These are phyloP conservation scores for Lithophane ornitopus DNA, from an alignment of 2,888 invertebrate genomes.

Conservation along the genomic window DNA sequence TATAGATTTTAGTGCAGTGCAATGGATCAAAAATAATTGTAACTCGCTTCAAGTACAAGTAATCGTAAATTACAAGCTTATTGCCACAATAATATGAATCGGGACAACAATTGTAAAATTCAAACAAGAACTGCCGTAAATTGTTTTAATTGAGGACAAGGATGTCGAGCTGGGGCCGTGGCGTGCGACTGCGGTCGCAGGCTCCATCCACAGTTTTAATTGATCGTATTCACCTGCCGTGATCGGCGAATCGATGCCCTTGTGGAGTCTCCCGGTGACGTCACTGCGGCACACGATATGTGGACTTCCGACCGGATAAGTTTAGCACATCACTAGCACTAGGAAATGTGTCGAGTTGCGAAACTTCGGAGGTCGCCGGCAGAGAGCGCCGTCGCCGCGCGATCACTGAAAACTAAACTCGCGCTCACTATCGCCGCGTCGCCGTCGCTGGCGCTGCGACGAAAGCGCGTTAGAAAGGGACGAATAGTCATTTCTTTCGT, in stretches of 20 bases:
- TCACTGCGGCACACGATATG: conserved; percentile 67
- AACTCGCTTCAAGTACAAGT: conserved; percentile 50
- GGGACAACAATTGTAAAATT: conserved; percentile 79
- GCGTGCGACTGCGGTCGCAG: conserved; percentile 70
- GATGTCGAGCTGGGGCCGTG: conserved; percentile 81
- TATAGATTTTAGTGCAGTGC: conserved; percentile 46
- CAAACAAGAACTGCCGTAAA: conserved; percentile 84
- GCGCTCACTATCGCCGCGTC: conserved; percentile 77
- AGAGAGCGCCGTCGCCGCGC: conserved; percentile 86
- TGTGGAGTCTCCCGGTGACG: conserved; percentile 70
- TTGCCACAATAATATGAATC: conserved; percentile 67
- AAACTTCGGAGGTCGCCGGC: conserved; percentile 85
- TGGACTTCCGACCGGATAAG: conserved; percentile 77
- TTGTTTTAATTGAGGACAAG: conserved; percentile 89
- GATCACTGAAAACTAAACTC: conserved; percentile 87
- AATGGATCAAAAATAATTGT: conserved; percentile 47
- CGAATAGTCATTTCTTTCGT: conserved; percentile 85
- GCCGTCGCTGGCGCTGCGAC: conserved; percentile 65
- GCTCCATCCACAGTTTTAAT: conserved; percentile 69
- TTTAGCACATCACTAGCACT: conserved; percentile 87
- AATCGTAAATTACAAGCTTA: conserved; percentile 56
- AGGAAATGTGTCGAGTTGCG: conserved; percentile 81
- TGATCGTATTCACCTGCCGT: conserved; percentile 79
- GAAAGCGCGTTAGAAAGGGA: conserved; percentile 88
- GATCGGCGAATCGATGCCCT: conserved; percentile 72